Percentiles rank a stretch among this genome's conserved stretches.
Evolutionary conservation across 2,113 vertebrate species (phyloP).

Genomic region (Centropus bengalensis): DNA sequence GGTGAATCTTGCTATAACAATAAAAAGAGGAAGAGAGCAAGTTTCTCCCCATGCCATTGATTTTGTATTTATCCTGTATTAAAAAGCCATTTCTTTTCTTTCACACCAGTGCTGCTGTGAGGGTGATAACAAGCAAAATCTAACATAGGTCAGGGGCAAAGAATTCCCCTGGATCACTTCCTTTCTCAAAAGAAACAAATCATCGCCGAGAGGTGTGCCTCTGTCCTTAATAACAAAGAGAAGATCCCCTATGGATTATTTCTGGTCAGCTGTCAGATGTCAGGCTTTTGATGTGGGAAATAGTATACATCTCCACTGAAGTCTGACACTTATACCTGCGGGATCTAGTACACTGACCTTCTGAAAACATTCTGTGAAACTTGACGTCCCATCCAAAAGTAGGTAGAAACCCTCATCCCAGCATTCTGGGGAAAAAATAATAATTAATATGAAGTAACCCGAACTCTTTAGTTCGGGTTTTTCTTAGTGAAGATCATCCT

Average conservation of each 20-base stretch:
- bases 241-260: constrained; percentile 63
- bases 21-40: neutral
- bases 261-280: constrained; percentile 67
- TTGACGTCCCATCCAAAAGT: constrained; percentile 72
- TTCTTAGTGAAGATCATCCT: constrained; percentile 73
- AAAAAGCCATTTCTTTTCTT: neutral
- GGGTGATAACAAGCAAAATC: constrained; percentile 53
- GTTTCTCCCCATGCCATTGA: neutral
- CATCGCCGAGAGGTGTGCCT: constrained; percentile 30
- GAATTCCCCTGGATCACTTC: constrained; percentile 50
- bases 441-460: constrained; percentile 75
- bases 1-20: neutral
- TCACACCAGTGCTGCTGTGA: neutral
- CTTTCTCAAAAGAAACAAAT: constrained; percentile 52
- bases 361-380: constrained; percentile 68
- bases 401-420: constrained; percentile 64
- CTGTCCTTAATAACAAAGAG: constrained; percentile 49
- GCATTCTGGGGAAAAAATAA: constrained; percentile 65
- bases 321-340: constrained; percentile 62
- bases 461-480: constrained; percentile 77
- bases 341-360: constrained; percentile 63
- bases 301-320: constrained; percentile 26
- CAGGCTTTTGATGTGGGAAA: constrained; percentile 69
- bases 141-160: constrained; percentile 30
- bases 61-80: neutral